These are phyloP conservation scores for Parnassius smintheus DNA, from an alignment of 2,888 invertebrate species.

Conservation along the genomic window DNA sequence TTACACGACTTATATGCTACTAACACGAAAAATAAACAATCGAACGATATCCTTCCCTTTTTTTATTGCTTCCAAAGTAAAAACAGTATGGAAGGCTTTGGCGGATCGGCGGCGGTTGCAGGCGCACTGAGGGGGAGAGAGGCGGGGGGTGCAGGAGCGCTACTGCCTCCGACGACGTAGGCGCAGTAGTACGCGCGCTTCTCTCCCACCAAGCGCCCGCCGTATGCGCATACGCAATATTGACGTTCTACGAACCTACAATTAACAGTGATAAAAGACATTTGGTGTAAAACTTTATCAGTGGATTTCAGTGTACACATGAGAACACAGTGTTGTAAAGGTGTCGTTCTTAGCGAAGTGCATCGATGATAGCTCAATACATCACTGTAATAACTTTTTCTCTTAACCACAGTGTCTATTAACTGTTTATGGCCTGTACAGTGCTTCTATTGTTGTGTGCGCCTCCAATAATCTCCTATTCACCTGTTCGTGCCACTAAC, in stretches of 20 bases:
- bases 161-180: conserved; percentile 71
- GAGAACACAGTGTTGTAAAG: conserved; percentile 41
- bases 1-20: conserved; percentile 77
- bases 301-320: conserved; percentile 70
- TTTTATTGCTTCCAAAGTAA: conserved; percentile 72
- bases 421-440: conserved; percentile 73
- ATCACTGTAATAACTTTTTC: conserved; percentile 40
- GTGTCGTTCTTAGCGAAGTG: conserved; percentile 35
- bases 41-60: conserved; percentile 73
- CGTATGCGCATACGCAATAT: conserved; percentile 69
- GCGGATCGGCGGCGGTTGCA: conserved; percentile 35
- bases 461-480: conserved; percentile 72
- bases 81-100: conserved; percentile 69
- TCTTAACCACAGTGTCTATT: conserved; percentile 50
- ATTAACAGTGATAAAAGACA: conserved; percentile 42
- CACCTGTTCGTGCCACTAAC: conserved; percentile 68
- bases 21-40: conserved; percentile 79
- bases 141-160: conserved; percentile 68
- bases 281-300: conserved; percentile 39
- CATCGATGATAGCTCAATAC: conserved; percentile 41
- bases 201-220: conserved; percentile 71
- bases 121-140: conserved; percentile 44
- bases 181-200: conserved; percentile 75
- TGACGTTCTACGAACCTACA: conserved; percentile 45
- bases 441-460: conserved; percentile 73